phyloP scores from a whole-genome alignment of 2,888 invertebrate species.

The Andrena marginata region DNA sequence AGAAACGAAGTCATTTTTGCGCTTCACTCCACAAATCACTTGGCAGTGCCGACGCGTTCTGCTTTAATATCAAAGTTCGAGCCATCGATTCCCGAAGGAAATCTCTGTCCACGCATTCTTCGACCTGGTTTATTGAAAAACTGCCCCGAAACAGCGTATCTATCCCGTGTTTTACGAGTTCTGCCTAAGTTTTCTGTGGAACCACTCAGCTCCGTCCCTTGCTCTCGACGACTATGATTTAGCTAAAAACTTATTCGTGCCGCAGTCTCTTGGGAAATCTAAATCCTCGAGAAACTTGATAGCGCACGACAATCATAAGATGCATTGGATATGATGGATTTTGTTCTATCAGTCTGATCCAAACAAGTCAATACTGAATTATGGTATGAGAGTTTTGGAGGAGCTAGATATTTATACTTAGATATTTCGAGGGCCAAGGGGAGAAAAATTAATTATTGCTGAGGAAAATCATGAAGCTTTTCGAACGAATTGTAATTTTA shows the following conservation, averaged over 20 bases:
- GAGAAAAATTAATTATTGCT: too few relatives aligned
- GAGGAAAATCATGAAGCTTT: too few relatives aligned
- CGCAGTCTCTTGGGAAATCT: conserved; percentile 12
- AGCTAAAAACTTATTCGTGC: not conserved
- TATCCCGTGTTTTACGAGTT: not conserved
- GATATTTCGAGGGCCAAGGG: too few relatives aligned
- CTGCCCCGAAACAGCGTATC: not conserved
- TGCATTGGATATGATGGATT: not conserved
- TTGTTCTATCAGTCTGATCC: not conserved
- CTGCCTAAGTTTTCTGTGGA: not conserved
- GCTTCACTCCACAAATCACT: not conserved
- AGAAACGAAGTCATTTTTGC: not conserved
- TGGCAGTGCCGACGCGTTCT: not conserved
- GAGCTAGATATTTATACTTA: too few relatives aligned
- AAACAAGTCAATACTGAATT: not conserved
- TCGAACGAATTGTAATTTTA: too few relatives aligned
- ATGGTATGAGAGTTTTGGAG: not conserved
- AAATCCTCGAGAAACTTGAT: not conserved
- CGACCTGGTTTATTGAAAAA: not conserved
- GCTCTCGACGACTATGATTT: not conserved
- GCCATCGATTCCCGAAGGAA: conserved; percentile 19
- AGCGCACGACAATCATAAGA: not conserved
- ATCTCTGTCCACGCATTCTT: conserved; percentile 7
- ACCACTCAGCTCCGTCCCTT: not conserved
- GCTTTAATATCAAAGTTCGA: conserved; percentile 18